Base-by-base conservation (phyloP, 2,888 invertebrate species). In the Caenorhabditis japonica region DNA sequence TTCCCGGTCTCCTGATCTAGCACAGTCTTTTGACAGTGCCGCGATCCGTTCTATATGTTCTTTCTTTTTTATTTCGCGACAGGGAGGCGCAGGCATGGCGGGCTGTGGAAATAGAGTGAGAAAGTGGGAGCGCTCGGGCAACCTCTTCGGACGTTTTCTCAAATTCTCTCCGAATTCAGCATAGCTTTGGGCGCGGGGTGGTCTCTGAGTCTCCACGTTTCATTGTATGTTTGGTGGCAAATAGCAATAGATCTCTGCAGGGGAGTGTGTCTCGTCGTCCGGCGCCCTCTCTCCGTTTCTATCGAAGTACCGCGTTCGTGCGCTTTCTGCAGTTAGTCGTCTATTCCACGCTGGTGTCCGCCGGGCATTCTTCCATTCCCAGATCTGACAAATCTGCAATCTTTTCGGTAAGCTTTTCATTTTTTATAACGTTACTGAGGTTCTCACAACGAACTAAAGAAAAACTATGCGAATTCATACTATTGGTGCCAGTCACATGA, bases 281-380 rank as follows among this genome's bases (percentile, higher is more conserved):
- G 43, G 55, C 55, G 60, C 61, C 47, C 69, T 60, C 55, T 47
- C 49, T 43, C 56, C 61, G 55, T 61, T 53, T 53, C 52, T 56
- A 61, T 61, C 55, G 59, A 59, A 59, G 68, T 62, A 62, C 71
- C 71, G 72, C 64, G 72, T 72, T 72, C 72, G 64, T 51, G 53
- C 60, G 64, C 59, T 52, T 70, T 62, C 62, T 58, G 64, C 72
- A 72, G 72, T 72, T 64, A 64, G 72, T 72, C 59, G 64, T 52
- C 72, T 58, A 59, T 71, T 64, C 72, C 64, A 64, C 64, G 59
- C 64, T 64, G 72, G 64, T 51, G 64, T 64, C 72, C 64, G 41
- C 72, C 72, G 72, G 72, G 72, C 72, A 64, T 64, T 66, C 72
- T 72, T 53, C 72, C 72, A 72, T 72, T 59, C 72, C 59, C 59